Percentiles rank a stretch among this genome's conserved stretches.
phyloP scores from a whole-genome alignment of 2,797 vertebrate species.

The Alca torda region DNA sequence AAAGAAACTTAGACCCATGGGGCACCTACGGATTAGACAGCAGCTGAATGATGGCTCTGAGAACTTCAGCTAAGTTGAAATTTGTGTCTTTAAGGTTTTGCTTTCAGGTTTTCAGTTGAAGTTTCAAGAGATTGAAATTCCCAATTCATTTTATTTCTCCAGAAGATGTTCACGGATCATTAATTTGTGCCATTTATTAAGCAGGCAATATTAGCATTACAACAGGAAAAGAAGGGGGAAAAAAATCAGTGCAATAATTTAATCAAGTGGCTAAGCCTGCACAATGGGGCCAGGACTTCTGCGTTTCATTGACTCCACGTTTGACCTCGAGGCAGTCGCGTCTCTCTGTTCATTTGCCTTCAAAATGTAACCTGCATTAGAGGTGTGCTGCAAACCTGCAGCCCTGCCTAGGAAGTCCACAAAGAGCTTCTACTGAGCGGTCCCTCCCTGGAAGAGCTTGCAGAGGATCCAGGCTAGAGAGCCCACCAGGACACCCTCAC shows the following conservation, averaged over 20 bases:
- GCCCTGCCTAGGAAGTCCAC: background rate
- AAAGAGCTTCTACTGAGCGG: background rate
- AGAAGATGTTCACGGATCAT: background rate
- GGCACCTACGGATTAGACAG: background rate
- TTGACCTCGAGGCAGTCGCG: background rate
- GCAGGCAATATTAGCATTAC: background rate
- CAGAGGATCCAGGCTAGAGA: background rate
- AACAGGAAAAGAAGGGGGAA: constrained; percentile 3
- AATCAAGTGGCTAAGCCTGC: background rate
- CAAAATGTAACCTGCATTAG: background rate
- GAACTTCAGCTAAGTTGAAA: background rate
- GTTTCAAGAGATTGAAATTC: background rate
- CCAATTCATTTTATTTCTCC: background rate
- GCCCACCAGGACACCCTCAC: background rate
- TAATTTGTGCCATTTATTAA: background rate
- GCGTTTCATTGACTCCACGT: background rate
- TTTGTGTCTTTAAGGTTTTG: background rate
- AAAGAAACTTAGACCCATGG: background rate
- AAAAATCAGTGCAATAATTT: background rate
- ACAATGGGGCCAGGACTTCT: background rate
- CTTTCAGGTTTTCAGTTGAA: background rate
- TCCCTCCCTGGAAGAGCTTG: background rate
- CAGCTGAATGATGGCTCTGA: background rate
- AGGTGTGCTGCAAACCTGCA: background rate
- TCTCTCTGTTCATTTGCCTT: background rate